Conservation (phyloP, 2,888 invertebrate genomes). For the Acholoe squamosa region DNA sequence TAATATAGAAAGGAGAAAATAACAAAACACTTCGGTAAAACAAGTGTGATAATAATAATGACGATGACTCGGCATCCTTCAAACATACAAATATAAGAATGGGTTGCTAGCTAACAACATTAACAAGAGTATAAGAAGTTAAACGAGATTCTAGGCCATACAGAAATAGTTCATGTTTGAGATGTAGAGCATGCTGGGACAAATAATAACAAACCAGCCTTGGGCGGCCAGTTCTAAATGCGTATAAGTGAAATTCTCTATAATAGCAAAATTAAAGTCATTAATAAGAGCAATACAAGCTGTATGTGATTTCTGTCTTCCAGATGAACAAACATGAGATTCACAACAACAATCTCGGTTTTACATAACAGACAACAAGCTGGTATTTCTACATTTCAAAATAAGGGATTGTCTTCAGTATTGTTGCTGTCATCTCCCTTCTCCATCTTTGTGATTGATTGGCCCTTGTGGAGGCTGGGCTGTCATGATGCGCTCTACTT, state of each 20-base stretch:
- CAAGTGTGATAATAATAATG: conserved; percentile 40
- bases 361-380: conserved; percentile 21
- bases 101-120: conserved; percentile 45
- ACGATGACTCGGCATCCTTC: conserved; percentile 29
- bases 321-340: not conserved
- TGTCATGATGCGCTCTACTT: not conserved
- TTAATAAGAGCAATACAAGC: conserved; percentile 21
- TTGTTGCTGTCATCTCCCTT: not conserved
- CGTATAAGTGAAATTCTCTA: conserved; percentile 19
- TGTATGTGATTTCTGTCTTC: not conserved
- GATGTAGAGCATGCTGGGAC: not conserved
- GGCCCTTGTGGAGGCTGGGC: not conserved
- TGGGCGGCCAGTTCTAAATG: conserved; percentile 17
- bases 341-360: not conserved
- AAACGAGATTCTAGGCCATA: conserved; percentile 42
- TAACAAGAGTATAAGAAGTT: not conserved
- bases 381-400: not conserved
- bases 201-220: not conserved
- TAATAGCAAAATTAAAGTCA: not conserved
- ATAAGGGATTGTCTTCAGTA: not conserved
- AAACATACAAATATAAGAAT: conserved; percentile 47
- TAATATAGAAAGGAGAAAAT: not conserved
- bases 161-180: not conserved
- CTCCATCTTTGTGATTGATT: not conserved
- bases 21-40: not conserved